Conservation (phyloP, 23 tunicate species). For the Styela plicata region DNA sequence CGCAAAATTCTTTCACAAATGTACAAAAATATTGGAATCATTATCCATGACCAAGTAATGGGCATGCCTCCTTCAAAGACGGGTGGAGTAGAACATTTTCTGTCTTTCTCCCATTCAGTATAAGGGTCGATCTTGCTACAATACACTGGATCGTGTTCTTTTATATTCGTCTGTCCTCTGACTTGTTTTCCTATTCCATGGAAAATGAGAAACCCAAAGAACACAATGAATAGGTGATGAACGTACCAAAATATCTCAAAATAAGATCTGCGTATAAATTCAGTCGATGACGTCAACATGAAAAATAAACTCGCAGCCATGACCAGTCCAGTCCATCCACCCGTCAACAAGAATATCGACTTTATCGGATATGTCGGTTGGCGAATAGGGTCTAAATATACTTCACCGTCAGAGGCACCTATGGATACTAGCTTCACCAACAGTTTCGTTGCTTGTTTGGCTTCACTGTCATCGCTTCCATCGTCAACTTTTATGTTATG, state of each 20-base stretch:
- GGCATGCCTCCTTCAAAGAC: slow-evolving; percentile 73
- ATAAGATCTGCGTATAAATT: slow-evolving; percentile 80
- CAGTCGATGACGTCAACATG: slow-evolving; percentile 89
- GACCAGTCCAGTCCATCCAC: slow-evolving; percentile 97
- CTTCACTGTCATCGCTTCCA: background rate
- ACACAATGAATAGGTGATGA: slow-evolving; percentile 91
- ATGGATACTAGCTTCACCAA: background rate
- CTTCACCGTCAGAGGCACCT: background rate
- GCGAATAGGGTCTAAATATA: slow-evolving; percentile 11
- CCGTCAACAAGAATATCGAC: slow-evolving; percentile 79
- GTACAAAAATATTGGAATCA: slow-evolving; percentile 74
- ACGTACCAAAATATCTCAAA: slow-evolving; percentile 97
- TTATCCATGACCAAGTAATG: slow-evolving; percentile 91
- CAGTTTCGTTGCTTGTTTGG: background rate
- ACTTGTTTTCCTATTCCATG: slow-evolving; percentile 45
- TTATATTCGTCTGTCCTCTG: slow-evolving; percentile 54
- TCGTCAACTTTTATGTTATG: slow-evolving; percentile 17
- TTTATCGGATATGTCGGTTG: slow-evolving; percentile 41
- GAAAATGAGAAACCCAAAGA: slow-evolving; percentile 59
- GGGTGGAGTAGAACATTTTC: slow-evolving; percentile 58
- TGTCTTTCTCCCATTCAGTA: slow-evolving; percentile 32
- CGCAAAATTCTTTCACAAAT: slow-evolving; percentile 80
- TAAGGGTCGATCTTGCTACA: slow-evolving; percentile 32
- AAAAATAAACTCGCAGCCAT: slow-evolving; percentile 70
- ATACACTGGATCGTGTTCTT: slow-evolving; percentile 35